Evolutionary conservation across 2,113 vertebrate species (phyloP).

Genomic region (Oriolus oriolus): DNA sequence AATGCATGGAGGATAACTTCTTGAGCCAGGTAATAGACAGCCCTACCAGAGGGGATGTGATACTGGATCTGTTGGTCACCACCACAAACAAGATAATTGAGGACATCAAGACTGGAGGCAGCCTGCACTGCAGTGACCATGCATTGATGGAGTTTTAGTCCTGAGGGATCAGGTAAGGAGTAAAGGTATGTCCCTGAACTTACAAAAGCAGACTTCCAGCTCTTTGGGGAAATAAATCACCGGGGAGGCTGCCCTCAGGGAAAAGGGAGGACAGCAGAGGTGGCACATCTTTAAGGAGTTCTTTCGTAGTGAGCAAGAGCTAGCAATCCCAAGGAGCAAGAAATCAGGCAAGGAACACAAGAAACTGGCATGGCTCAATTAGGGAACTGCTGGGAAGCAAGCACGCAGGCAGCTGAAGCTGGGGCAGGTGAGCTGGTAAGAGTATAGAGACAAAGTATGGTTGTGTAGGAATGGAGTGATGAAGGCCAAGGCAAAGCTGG

Average conservation of each 20-base stretch:
- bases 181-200: background rate
- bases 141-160: background rate
- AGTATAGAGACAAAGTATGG: fast-evolving
- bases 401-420: background rate
- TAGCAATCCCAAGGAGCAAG: background rate
- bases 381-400: background rate
- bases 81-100: background rate
- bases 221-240: background rate
- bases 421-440: background rate
- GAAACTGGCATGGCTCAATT: background rate
- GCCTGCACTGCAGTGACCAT: background rate
- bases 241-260: background rate
- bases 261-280: background rate
- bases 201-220: background rate
- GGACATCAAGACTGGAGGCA: background rate
- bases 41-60: background rate
- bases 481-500: background rate
- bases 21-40: background rate
- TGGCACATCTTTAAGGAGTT: background rate
- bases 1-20: background rate
- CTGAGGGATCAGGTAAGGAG: background rate
- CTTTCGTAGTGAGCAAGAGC: background rate
- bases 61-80: background rate
- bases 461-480: background rate
- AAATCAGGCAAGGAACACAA: background rate